These are phyloP conservation scores for Drosophila neotestacea DNA, from an alignment of 2,888 invertebrate genomes.

Conservation along the genomic window DNA sequence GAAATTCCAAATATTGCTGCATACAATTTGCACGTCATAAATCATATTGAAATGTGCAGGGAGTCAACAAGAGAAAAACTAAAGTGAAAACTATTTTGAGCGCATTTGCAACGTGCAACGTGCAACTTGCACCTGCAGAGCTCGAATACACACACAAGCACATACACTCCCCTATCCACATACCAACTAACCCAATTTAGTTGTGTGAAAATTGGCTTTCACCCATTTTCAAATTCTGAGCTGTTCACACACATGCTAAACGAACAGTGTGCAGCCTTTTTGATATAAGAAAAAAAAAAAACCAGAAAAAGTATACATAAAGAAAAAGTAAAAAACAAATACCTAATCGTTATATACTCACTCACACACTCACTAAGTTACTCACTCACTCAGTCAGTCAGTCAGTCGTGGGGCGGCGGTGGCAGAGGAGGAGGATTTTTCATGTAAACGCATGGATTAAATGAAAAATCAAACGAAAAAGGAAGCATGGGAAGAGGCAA, in stretches of 20 bases:
- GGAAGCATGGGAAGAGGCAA: constrained; percentile 5
- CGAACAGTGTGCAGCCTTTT: constrained; percentile 59
- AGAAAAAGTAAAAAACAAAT: constrained; percentile 10
- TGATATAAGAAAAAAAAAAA: constrained; percentile 50
- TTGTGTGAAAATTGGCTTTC: constrained; percentile 80
- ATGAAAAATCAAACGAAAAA: constrained; percentile 72
- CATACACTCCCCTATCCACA: background rate
- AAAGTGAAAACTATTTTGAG: constrained; percentile 53
- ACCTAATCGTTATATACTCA: constrained; percentile 59
- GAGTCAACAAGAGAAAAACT: constrained; percentile 59
- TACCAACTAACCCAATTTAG: constrained; percentile 75
- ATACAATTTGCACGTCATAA: constrained; percentile 76
- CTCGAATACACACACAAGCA: background rate
- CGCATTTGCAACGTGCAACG: constrained; percentile 45
- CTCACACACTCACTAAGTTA: constrained; percentile 34
- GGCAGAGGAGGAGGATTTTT: constrained; percentile 18
- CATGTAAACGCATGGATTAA: constrained; percentile 74
- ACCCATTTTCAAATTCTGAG: constrained; percentile 74
- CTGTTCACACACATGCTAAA: constrained; percentile 50
- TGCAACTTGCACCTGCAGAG: constrained; percentile 56
- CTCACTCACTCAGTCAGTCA: constrained; percentile 18
- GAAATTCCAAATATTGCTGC: constrained; percentile 60
- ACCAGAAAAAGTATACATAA: constrained; percentile 20
- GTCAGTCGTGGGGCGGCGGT: background rate
- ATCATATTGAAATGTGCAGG: constrained; percentile 70